Conservation (phyloP, 2,113 vertebrate genomes). For the Urocolius indicus region DNA sequence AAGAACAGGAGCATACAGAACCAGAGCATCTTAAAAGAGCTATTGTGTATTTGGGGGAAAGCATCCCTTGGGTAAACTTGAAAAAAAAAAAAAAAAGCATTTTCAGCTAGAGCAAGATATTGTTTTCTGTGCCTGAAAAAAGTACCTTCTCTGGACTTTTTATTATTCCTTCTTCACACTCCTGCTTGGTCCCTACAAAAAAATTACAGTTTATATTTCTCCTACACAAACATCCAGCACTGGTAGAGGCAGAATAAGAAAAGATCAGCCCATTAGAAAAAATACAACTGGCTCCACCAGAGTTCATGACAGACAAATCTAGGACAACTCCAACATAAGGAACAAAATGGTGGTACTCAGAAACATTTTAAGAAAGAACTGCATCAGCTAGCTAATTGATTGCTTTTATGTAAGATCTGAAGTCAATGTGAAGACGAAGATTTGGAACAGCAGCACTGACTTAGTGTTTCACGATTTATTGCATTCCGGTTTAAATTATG, state of each 20-base stretch:
- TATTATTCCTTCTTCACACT: not conserved
- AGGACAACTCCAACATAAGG: constrained; percentile 15
- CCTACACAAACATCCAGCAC: not conserved
- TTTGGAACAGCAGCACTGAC: not conserved
- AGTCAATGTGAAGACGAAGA: not conserved
- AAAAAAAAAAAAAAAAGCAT: not conserved
- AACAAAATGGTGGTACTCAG: not conserved
- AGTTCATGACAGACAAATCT: constrained; percentile 17
- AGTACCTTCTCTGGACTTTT: not conserved
- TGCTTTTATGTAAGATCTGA: not conserved
- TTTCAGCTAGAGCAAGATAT: constrained; percentile 1
- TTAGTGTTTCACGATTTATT: not conserved
- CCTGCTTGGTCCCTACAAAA: not conserved
- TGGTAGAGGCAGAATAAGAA: not conserved
- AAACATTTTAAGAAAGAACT: not conserved
- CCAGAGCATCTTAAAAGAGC: not conserved
- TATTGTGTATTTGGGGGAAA: not conserved
- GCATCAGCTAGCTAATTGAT: not conserved
- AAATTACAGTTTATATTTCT: not conserved
- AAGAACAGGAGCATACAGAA: not conserved
- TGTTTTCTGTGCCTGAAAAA: not conserved
- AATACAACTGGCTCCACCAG: not conserved
- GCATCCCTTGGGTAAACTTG: not conserved
- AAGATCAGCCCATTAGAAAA: not conserved
- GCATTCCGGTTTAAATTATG: not conserved